These are phyloP conservation scores for Heliconius melpomene DNA, from an alignment of 1,140 invertebrate genomes.

Conservation along the genomic window DNA sequence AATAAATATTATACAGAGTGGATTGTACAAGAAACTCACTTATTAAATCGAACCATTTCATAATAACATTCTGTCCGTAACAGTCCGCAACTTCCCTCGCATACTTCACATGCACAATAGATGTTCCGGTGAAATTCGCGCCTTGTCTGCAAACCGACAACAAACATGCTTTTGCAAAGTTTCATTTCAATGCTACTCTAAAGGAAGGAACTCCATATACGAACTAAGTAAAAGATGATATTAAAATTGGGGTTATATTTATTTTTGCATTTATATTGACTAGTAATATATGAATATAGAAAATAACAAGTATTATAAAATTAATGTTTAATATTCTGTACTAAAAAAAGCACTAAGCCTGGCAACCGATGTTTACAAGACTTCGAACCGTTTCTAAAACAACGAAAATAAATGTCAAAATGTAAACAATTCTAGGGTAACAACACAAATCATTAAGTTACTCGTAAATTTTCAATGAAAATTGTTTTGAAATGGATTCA, in stretches of 20 bases:
- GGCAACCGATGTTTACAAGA: neutral
- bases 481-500: slow-evolving; percentile 45
- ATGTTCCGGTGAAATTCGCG: slow-evolving; percentile 71
- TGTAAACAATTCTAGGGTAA: slow-evolving; percentile 23
- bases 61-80: slow-evolving; percentile 75
- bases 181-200: neutral
- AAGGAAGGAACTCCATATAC: neutral
- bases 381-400: slow-evolving; percentile 40
- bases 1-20: neutral
- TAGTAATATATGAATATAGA: no score
- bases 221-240: neutral
- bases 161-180: slow-evolving; percentile 4
- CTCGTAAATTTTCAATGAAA: neutral
- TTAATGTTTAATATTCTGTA: neutral
- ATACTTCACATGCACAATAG: slow-evolving; percentile 75
- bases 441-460: slow-evolving; percentile 2
- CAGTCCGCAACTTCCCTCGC: slow-evolving; percentile 67
- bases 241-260: neutral
- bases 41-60: slow-evolving; percentile 79
- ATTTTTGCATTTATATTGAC: no score
- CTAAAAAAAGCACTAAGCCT: neutral
- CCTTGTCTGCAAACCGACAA: slow-evolving; percentile 64
- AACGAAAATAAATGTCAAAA: slow-evolving; percentile 49
- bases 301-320: no score
- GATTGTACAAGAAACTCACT: slow-evolving; percentile 60